A percentile compares a stretch with the other conserved stretches of the same genome.
phyloP scores from a whole-genome alignment of 2,797 vertebrate genomes.

The Mus spretus region DNA sequence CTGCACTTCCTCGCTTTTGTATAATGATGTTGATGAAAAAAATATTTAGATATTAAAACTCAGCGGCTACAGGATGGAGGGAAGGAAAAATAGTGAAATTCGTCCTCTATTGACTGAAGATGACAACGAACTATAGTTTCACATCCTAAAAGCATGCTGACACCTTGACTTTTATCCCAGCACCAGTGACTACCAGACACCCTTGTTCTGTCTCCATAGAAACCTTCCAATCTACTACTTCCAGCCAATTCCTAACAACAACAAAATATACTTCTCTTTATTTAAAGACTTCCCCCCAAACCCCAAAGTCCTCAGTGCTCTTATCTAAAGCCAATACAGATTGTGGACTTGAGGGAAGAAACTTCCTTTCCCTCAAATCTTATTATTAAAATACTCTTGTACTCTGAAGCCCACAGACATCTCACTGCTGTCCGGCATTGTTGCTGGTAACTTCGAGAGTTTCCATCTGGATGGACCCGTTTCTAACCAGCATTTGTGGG shows the following conservation, averaged over 20 bases:
- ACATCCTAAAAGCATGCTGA: not conserved
- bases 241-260: not conserved
- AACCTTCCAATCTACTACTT: not conserved
- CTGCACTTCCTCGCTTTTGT: not conserved
- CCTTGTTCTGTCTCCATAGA: not conserved
- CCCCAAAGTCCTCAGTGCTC: not conserved
- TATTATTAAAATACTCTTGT: not conserved
- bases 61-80: not conserved
- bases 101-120: not conserved
- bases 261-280: not conserved
- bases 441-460: not conserved
- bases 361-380: not conserved
- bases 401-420: too few species aligned
- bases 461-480: not conserved
- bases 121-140: not conserved
- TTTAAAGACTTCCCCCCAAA: not conserved
- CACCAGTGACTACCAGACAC: too few species aligned
- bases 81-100: not conserved
- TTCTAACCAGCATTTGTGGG: not conserved
- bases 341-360: not conserved
- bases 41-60: not conserved
- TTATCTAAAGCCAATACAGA: not conserved
- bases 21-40: not conserved
- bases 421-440: not conserved
- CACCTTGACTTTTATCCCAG: not conserved